Evolutionary conservation across 1,140 invertebrate species (phyloP), one percentile per base, ranked within the genome.

Genomic region (Pemphigus obesinymphae): DNA sequence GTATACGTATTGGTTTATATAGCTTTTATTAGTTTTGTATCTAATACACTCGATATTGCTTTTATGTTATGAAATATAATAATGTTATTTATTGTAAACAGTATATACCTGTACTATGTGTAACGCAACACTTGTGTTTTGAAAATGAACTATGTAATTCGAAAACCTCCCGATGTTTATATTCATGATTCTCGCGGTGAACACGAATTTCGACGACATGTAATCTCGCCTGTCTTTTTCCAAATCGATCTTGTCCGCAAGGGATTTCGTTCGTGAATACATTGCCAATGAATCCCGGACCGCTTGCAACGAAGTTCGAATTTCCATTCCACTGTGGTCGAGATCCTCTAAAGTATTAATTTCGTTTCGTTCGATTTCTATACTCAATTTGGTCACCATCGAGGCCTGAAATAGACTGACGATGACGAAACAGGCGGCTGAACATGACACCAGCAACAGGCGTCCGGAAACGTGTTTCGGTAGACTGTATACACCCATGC

Each of bases 341-440:
- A 78, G 73, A 11, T 78, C 73, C n/a, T 58, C 48, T 1, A 78
- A 29, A 1, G 73, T 78, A 11, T 78, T 17, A 5, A 78, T 58
- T 2, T 78, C 53, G 3, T 78, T 40, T 1, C 40, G 50, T 2
- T 3, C 23, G 6, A 31, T 37, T 20, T 53, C 73, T 15, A 26
- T 40, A n/a, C 73, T 78, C 11, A 78, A 15, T 23, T 58, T 78
- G 2, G 73, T 78, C n/a, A 78, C 73, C 73, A 78, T 78, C 8
- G 50, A 58, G 5, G 73, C 73, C 34, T 78, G 73, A 3, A 78
- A 78, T 34, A 78, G 13, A 10, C 13, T 78, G 0, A 78, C 73
- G 5, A 78, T 40, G 15, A 78, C 73, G 34, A 78, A 78, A 58
- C 29, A 78, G 23, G 73, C 73, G 5, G 34, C 50, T 13, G 73